Evolutionary conservation across 53 echinoderm and acorn worm species (phyloP).

Genomic region (Holothuria scabra): DNA sequence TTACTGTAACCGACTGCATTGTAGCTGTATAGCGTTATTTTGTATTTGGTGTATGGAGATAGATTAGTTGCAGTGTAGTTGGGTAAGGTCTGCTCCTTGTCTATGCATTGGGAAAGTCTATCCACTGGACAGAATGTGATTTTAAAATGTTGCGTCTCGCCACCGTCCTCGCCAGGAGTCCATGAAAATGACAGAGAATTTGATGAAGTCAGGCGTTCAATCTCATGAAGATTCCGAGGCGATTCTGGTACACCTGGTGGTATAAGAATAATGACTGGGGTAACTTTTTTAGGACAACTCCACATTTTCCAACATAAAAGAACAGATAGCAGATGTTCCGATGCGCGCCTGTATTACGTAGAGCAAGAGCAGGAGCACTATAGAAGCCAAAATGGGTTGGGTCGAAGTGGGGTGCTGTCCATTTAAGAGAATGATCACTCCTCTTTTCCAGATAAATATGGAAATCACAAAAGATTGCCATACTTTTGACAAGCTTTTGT

Average conservation of each 20-base stretch:
- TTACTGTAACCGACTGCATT: constrained; percentile 44
- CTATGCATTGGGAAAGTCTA: background rate
- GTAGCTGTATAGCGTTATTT: constrained; percentile 12
- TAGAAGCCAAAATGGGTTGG: too few relatives aligned
- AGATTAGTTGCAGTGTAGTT: constrained; percentile 28
- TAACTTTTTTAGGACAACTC: too few relatives aligned
- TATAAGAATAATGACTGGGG: background rate
- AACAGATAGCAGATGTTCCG: too few relatives aligned
- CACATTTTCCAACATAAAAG: too few relatives aligned
- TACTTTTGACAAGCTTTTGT: too few relatives aligned
- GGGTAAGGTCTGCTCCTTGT: background rate
- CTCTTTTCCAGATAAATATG: too few relatives aligned
- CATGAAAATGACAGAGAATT: constrained; percentile 1
- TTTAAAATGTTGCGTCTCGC: constrained; percentile 33
- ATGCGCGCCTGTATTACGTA: too few relatives aligned
- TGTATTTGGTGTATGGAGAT: constrained; percentile 23
- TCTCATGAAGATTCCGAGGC: background rate
- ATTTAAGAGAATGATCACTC: too few relatives aligned
- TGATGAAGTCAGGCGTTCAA: background rate
- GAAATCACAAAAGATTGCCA: too few relatives aligned
- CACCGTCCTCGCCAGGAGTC: constrained; percentile 45
- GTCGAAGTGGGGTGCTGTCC: too few relatives aligned
- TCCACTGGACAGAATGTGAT: constrained; percentile 19
- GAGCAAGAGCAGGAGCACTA: too few relatives aligned
- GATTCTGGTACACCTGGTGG: constrained; percentile 34